Base-by-base conservation (phyloP, 2,113 vertebrate genomes). In the Pycnonotus jocosus region DNA sequence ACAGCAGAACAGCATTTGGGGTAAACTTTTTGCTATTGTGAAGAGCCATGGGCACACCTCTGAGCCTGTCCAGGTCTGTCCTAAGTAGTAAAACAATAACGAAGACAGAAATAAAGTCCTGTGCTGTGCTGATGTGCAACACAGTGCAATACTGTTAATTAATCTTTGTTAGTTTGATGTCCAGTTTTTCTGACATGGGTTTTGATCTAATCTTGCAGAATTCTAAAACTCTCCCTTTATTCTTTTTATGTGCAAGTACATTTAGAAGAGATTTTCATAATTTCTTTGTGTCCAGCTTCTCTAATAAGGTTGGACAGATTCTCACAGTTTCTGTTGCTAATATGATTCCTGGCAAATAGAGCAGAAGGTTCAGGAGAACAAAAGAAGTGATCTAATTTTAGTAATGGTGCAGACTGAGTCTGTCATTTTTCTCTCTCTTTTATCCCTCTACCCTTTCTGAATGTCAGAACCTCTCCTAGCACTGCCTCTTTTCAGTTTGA, bases 341-440 rank as follows among this genome's bases (percentile, higher is more conserved):
- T 97, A 96, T 86, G 84, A 95, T 97, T 97, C 94, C 90, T 94
- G 83, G 97, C 96, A 97, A 97, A 96, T 97, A 97, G 97, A 97
- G 97, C 96, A 97, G 97, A 97, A 97, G 95, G 93, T 95, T 96
- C 95, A 96, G 87, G 81, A 95, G 96, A 97, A 97, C 94, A 97
- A 97, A 97, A 97, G 95, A 93, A 96, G 94, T 92, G 79, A 97
- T 97, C 94, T 97, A 95, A 96, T 97, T 97, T 97, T 97, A 97
- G 95, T 97, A 96, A 95, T 97, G 92, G 93, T 15, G 51, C 94
- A 95, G 96, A 78, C 94, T 38, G 71, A 70, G 94, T 71, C 96
- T 93, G 90, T 97, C 92, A 90, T 94, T 94, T 93, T 87, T 54
- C 88, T 84, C 66, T 81, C 76, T 91, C 71, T 92, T 90, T 96